These are phyloP conservation scores for Vulpes ferrilata DNA, from an alignment of 2,113 vertebrate species.

Conservation along the genomic window DNA sequence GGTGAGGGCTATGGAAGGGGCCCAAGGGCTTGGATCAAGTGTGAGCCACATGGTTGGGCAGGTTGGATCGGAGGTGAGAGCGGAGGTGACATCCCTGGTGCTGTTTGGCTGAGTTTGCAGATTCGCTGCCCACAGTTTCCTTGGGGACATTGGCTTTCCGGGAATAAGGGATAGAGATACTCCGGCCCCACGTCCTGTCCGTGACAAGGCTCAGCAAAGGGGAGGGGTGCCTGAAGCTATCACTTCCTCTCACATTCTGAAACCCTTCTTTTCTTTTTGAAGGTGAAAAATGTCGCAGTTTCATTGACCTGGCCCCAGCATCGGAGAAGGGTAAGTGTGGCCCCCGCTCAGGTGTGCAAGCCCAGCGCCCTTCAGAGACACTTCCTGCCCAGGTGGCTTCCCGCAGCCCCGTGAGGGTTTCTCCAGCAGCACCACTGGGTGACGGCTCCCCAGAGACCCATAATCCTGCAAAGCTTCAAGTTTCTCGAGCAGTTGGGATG, in stretches of 20 bases:
- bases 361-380: background rate
- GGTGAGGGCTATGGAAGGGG: background rate
- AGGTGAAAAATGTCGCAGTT: conserved; percentile 99
- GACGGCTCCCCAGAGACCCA: background rate
- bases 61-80: background rate
- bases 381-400: background rate
- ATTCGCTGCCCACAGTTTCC: fast-evolving
- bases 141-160: background rate
- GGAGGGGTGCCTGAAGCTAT: background rate
- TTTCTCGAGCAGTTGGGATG: background rate
- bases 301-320: conserved; percentile 98
- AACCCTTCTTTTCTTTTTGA: conserved; percentile 81
- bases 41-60: fast-evolving
- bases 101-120: too few species aligned
- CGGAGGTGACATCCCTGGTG: fast-evolving
- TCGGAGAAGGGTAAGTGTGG: conserved; percentile 96
- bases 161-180: background rate
- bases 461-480: background rate
- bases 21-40: too few species aligned
- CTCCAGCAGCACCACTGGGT: fast-evolving
- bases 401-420: background rate
- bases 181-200: background rate
- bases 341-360: background rate
- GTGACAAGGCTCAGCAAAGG: background rate
- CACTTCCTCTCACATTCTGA: conserved; percentile 62